These are phyloP conservation scores for Suncus etruscus DNA, from an alignment of 2,113 vertebrate species.

Conservation along the genomic window DNA sequence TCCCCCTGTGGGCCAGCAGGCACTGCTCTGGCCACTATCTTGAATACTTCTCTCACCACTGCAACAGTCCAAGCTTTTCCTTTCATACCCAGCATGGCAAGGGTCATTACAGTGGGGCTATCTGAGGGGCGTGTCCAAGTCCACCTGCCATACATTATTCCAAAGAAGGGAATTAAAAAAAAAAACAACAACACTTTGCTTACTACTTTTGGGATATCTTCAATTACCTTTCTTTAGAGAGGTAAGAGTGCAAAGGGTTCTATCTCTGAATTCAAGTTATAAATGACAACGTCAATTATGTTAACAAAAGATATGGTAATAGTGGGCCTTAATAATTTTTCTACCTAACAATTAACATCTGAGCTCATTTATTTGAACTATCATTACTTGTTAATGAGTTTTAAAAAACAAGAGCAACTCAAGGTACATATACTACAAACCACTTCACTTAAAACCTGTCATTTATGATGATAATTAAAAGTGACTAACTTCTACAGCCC, in stretches of 20 bases:
- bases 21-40: no score
- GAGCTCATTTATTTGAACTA: slow-evolving; percentile 52
- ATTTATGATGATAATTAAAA: slow-evolving; percentile 4
- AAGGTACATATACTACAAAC: background rate
- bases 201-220: slow-evolving; percentile 51
- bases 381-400: slow-evolving; percentile 17
- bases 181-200: background rate
- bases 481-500: background rate
- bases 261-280: slow-evolving; percentile 20
- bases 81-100: no score
- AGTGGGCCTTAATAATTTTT: slow-evolving; percentile 19
- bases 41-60: no score
- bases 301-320: slow-evolving; percentile 28
- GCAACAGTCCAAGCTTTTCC: no score
- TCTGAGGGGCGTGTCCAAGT: no score
- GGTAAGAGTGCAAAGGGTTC: background rate
- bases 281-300: slow-evolving; percentile 1
- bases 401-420: slow-evolving; percentile 20
- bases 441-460: background rate
- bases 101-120: no score
- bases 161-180: background rate
- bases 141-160: no score
- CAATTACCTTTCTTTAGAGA: slow-evolving; percentile 19
- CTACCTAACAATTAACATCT: slow-evolving; percentile 36
- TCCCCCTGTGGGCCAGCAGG: no score